phyloP scores from a whole-genome alignment of 2,113 vertebrate species.

The Chloroceryle aenea region DNA sequence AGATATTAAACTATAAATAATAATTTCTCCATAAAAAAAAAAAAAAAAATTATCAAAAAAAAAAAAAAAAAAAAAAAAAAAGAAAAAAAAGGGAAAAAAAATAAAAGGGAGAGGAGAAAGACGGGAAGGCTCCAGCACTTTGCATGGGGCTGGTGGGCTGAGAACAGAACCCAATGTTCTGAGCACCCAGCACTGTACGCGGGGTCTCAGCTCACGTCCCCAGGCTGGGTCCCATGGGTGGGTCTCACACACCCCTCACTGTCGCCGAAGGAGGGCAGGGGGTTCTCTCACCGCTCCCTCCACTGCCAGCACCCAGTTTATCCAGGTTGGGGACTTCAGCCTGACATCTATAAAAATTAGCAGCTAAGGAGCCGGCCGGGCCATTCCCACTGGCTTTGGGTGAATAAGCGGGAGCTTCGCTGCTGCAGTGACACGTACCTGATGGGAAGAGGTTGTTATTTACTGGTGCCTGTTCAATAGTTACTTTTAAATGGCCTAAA shows the following conservation, averaged over 20 bases:
- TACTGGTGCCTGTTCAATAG: not conserved
- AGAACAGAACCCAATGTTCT: fast-evolving
- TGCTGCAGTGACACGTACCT: fast-evolving
- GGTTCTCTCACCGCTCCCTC: fast-evolving
- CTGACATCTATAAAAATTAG: not conserved
- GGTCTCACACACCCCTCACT: fast-evolving
- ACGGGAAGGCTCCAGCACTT: fast-evolving
- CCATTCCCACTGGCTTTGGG: not conserved
- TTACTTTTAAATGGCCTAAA: not conserved
- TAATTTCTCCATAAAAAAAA: not conserved
- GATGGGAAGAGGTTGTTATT: not conserved
- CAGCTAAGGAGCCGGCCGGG: not conserved
- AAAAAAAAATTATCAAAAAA: no score
- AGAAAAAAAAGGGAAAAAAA: not conserved
- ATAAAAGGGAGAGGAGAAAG: no score
- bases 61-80: no score
- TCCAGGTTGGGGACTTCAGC: not conserved
- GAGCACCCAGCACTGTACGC: fast-evolving
- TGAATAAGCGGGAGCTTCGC: not conserved
- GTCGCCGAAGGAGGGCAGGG: fast-evolving
- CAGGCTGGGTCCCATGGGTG: fast-evolving
- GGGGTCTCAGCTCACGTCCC: not conserved
- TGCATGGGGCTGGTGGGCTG: fast-evolving
- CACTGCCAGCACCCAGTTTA: not conserved
- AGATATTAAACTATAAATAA: constrained; percentile 65